phyloP scores from a whole-genome alignment of 2,797 vertebrate species.

The Monodelphis domestica region DNA sequence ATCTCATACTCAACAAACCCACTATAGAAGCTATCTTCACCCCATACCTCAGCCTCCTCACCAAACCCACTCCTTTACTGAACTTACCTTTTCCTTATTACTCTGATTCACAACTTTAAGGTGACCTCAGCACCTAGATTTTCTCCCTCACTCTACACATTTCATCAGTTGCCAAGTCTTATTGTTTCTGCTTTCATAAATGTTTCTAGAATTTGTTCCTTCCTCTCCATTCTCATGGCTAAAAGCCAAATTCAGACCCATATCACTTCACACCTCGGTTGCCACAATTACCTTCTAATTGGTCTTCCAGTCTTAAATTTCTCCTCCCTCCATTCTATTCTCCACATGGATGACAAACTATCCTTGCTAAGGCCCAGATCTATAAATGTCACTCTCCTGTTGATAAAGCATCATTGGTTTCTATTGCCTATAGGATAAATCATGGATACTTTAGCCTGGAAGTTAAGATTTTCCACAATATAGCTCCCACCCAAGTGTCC shows the following conservation, averaged over 20 bases:
- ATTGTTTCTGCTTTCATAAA: background rate
- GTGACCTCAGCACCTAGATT: background rate
- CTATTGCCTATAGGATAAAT: background rate
- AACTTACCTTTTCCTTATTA: background rate
- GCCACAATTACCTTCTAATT: background rate
- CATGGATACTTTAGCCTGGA: background rate
- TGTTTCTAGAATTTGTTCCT: background rate
- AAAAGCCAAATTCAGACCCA: background rate
- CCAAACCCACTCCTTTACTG: background rate
- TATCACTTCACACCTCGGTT: background rate
- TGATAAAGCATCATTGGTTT: background rate
- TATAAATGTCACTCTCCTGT: background rate
- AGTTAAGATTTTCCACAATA: background rate
- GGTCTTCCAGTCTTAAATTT: background rate
- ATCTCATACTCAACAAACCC: background rate
- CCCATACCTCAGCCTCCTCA: background rate
- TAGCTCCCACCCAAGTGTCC: background rate
- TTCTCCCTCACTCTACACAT: background rate
- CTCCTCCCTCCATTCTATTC: too few relatives aligned
- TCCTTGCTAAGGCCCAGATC: too few relatives aligned
- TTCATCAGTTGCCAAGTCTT: background rate
- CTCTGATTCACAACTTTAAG: background rate
- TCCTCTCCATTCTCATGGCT: background rate
- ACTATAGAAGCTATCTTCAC: background rate
- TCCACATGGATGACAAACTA: too few relatives aligned